phyloP scores from a whole-genome alignment of 2,888 invertebrate genomes.

The Tridacna crocea region DNA sequence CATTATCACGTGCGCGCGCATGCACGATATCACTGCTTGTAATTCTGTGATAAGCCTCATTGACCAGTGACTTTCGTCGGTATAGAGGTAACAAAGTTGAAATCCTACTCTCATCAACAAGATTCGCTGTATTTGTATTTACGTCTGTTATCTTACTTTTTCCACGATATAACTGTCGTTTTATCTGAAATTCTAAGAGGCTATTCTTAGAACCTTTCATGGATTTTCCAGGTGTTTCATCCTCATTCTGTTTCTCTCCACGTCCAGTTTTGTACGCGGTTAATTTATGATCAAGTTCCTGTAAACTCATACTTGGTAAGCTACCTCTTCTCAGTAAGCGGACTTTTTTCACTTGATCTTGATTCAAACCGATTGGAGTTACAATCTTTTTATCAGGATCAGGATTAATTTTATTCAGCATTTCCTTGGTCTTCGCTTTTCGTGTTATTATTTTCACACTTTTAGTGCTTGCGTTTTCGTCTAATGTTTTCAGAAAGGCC shows the following conservation, averaged over 20 bases:
- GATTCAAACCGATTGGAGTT: conserved; percentile 23
- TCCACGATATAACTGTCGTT: conserved; percentile 27
- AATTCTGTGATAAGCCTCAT: conserved; percentile 26
- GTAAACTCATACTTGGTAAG: conserved; percentile 29
- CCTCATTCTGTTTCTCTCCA: too few species aligned
- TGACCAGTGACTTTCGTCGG: conserved; percentile 23
- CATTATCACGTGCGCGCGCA: neutral
- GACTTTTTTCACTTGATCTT: conserved; percentile 19
- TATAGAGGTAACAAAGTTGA: conserved; percentile 14
- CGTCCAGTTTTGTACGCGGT: neutral
- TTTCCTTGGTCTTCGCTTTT: conserved; percentile 19
- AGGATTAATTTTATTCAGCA: conserved; percentile 31
- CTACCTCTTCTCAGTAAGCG: conserved; percentile 22
- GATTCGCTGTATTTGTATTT: neutral
- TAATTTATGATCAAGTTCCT: conserved; percentile 32
- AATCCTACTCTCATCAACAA: neutral
- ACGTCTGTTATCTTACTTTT: conserved; percentile 15
- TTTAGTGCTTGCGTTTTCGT: conserved; percentile 10
- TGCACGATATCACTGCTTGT: conserved; percentile 28
- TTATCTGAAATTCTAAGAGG: conserved; percentile 28
- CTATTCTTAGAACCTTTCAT: neutral
- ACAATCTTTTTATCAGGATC: conserved; percentile 38
- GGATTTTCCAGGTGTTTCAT: neutral
- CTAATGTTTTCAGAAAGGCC: conserved; percentile 22
- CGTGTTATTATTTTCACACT: neutral